Evolutionary conservation across 2,888 invertebrate species (phyloP).

Genomic region (Ichneumon xanthorius): DNA sequence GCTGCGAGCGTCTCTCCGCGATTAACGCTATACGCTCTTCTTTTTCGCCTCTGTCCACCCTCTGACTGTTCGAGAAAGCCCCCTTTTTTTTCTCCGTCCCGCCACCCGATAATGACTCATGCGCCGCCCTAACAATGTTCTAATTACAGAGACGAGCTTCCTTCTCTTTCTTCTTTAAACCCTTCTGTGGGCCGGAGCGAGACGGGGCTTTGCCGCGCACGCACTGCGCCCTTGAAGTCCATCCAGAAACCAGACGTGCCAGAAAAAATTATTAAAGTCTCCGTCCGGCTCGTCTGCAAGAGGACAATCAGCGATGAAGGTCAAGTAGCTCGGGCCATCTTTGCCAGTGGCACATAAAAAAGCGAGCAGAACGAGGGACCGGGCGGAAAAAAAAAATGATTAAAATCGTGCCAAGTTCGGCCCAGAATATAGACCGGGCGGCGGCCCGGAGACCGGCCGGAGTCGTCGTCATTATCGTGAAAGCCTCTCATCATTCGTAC

Average conservation of each 20-base stretch:
- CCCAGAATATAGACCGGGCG: slow-evolving; percentile 1
- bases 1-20: slow-evolving; percentile 47
- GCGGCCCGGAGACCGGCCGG: slow-evolving; percentile 40
- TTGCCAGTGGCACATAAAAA: neutral
- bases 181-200: neutral
- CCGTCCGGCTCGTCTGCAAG: neutral
- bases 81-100: slow-evolving; percentile 4
- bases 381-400: neutral
- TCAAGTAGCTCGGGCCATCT: neutral
- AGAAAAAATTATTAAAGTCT: neutral
- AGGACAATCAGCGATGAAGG: slow-evolving; percentile 33
- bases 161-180: neutral
- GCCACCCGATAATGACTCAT: slow-evolving; percentile 41
- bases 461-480: slow-evolving; percentile 65
- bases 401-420: slow-evolving; percentile 60
- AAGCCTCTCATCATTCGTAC: slow-evolving; percentile 62
- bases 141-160: slow-evolving; percentile 20
- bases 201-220: neutral
- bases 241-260: neutral
- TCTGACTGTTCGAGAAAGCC: neutral
- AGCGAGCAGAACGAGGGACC: neutral
- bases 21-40: slow-evolving; percentile 51
- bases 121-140: slow-evolving; percentile 37
- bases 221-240: neutral
- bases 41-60: slow-evolving; percentile 16